Evolutionary conservation across 2,888 invertebrate genomes (phyloP).

Genomic region (Syrphus vitripennis): DNA sequence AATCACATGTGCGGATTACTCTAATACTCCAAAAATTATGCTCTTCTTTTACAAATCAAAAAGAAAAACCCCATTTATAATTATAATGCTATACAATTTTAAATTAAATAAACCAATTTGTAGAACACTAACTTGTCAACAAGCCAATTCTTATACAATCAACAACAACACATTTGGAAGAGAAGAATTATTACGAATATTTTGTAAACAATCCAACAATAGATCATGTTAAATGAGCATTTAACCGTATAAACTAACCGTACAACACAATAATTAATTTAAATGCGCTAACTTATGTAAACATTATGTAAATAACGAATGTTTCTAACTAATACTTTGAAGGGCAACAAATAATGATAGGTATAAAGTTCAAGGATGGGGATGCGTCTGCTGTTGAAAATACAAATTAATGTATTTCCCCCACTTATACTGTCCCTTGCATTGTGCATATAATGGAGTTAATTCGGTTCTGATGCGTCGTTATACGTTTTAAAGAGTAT

Average conservation of each 20-base stretch:
- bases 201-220: constrained; percentile 15
- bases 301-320: background rate
- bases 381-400: background rate
- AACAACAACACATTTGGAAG: constrained; percentile 5
- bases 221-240: constrained; percentile 25
- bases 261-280: constrained; percentile 14
- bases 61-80: background rate
- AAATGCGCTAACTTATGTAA: constrained; percentile 33
- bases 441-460: background rate
- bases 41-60: background rate
- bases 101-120: constrained; percentile 41
- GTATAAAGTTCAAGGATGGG: background rate
- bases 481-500: background rate
- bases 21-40: no score
- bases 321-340: background rate
- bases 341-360: background rate
- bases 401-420: constrained; percentile 7
- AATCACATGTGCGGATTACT: no score
- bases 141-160: background rate
- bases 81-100: constrained; percentile 15
- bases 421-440: background rate
- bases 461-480: background rate
- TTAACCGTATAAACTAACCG: constrained; percentile 6
- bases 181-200: background rate
- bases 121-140: background rate